Conservation (phyloP, 2,113 vertebrate species). For the Phylloscopus whistleri region DNA sequence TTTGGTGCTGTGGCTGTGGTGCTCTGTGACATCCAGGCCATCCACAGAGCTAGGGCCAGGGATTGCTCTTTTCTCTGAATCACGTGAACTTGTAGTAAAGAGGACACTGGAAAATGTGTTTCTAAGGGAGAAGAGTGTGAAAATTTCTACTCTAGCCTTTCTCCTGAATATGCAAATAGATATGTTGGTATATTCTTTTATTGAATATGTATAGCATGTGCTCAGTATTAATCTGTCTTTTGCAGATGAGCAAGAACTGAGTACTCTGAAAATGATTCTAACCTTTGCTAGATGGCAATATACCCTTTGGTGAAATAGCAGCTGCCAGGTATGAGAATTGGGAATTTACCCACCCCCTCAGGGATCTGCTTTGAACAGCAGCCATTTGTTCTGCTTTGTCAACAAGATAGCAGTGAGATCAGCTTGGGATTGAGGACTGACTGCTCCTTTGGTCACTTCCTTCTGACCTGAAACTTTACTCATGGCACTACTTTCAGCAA, state of each 20-base stretch:
- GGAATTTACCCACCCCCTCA: neutral
- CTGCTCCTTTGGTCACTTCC: neutral
- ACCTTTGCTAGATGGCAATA: neutral
- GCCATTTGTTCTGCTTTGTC: neutral
- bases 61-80: neutral
- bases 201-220: neutral
- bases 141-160: neutral
- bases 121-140: neutral
- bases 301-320: neutral
- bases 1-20: neutral
- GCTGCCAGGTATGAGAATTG: neutral
- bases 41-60: neutral
- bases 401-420: neutral
- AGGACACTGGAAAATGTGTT: neutral
- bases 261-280: neutral
- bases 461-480: neutral
- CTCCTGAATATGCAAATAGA: neutral
- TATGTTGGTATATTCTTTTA: neutral
- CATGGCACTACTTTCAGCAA: neutral
- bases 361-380: neutral
- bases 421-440: neutral
- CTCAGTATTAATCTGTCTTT: neutral
- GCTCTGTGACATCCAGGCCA: neutral
- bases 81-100: neutral
- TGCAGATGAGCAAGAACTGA: neutral